Percentiles rank a stretch among this genome's conserved stretches.
Evolutionary conservation across 2,113 vertebrate species (phyloP).

Genomic region (human): GRCh38 chr11:76133501-76134000

Average conservation of each 20-base stretch:
- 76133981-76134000: too few species aligned
- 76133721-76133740: constrained; percentile 53
- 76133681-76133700: constrained; percentile 27
- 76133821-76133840: not conserved
- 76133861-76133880: not conserved
- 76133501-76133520: not conserved
- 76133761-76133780: constrained; percentile 15
- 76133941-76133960: too few species aligned
- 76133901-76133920: constrained; percentile 16
- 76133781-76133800: constrained; percentile 1
- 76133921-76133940: not conserved
- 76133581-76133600: not conserved
- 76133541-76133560: not conserved
- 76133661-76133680: constrained; percentile 26
- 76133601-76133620: not conserved
- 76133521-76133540: not conserved
- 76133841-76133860: not conserved
- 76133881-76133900: not conserved
- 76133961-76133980: too few species aligned
- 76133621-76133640: not conserved
- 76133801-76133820: constrained; percentile 47
- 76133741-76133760: constrained; percentile 24
- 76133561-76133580: fast-evolving
- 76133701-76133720: constrained; percentile 6
- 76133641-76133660: not conserved